Base-by-base conservation (phyloP, 2,888 invertebrate species). In the Leptogaster cylindrica region DNA sequence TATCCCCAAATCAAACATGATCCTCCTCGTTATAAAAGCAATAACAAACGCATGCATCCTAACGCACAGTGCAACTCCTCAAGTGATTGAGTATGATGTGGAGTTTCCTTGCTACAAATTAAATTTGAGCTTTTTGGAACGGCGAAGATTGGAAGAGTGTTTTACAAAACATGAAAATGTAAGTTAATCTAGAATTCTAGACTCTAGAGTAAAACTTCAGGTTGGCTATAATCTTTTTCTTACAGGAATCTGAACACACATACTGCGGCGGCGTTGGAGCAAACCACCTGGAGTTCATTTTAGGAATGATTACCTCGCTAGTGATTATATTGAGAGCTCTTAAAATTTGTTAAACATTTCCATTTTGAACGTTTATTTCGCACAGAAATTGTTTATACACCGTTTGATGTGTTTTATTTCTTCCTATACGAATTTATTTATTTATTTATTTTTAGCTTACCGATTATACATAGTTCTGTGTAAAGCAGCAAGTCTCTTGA, bases 71-170 rank as follows among this genome's bases (percentile, higher is more conserved):
- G 84, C 87, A 23, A 78, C 79, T 18, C 84, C 87, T 1, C 78
- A 80, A 68, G 80, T 78, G 67, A 83, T 86, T 51, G 75, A 79
- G 16, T 84, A 84, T 72, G 79, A 81, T 0, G 84, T 83, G 27
- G 82, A 83, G 25, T 86, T 87, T 73, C 89, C 91, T 0, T 93
- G 93, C 76, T 89, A 92, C 74, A 93, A 93, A 78, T 81, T 90
- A 64, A 84, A 87, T 68, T 80, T 92, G 72, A 91, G 90, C 72
- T 84, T 85, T 66, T 82, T 91, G 71, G 83, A 85, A 2, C 82
- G 92, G 28, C 81, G 91, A 71, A 83, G 88, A 67, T 83, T 92
- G 23, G 86, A 88, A 68, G 90, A 88, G 66, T 93, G 93, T 77
- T 92, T 85, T 75, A 91, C 91, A 61, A 87, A 89, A 73, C 89